phyloP scores from a whole-genome alignment of 2,797 vertebrate species.

The Oryzias dopingdopingensis region DNA sequence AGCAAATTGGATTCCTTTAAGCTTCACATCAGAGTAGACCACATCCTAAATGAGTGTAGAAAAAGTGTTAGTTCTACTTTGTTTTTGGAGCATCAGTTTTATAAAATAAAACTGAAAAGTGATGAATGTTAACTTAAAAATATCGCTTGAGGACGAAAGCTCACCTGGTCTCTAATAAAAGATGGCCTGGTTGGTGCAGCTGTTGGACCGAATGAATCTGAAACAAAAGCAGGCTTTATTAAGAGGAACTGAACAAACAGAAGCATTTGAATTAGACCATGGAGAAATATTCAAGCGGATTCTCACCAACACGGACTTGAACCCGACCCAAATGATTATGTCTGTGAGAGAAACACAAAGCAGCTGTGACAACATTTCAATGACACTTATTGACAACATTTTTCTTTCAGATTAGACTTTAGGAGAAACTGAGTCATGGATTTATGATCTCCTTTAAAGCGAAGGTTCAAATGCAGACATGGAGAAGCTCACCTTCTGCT shows the following conservation, averaged over 20 bases:
- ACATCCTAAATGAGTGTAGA: constrained; percentile 32
- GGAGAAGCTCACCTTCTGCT: constrained; percentile 43
- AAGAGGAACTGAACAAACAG: constrained; percentile 1
- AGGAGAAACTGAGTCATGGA: not conserved
- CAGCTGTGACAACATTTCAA: not conserved
- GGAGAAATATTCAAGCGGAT: not conserved
- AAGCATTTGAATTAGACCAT: not conserved
- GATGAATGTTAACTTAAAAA: too few species aligned
- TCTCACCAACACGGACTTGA: constrained; percentile 38
- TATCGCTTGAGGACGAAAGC: not conserved
- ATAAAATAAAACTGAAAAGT: too few species aligned
- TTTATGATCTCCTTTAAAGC: not conserved
- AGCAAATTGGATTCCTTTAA: not conserved
- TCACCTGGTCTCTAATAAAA: constrained; percentile 39
- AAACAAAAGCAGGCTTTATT: constrained; percentile 12
- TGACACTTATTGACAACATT: not conserved
- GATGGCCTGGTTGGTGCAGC: constrained; percentile 16
- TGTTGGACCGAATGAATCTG: constrained; percentile 26
- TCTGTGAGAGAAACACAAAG: constrained; percentile 26
- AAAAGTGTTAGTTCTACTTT: not conserved
- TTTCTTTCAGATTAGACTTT: not conserved
- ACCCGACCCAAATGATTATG: not conserved
- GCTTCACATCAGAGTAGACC: constrained; percentile 50
- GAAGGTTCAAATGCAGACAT: not conserved
- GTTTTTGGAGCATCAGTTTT: not conserved